Evolutionary conservation across 2,888 invertebrate genomes (phyloP).

Genomic region (Dioctria linearis): DNA sequence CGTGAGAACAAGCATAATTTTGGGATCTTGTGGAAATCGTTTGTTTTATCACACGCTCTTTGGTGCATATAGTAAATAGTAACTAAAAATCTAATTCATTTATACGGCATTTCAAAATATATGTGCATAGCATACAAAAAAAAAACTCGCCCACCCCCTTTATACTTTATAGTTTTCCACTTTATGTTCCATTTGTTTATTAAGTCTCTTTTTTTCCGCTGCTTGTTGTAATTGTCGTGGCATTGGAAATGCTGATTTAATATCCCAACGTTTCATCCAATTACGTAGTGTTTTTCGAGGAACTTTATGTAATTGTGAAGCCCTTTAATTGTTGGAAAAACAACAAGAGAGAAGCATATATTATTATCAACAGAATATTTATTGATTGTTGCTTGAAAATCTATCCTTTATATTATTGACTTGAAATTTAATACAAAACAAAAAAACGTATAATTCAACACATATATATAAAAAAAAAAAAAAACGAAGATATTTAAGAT

Average conservation of each 20-base stretch:
- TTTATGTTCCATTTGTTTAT: conserved; percentile 45
- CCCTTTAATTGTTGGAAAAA: conserved; percentile 66
- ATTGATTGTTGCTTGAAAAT: neutral
- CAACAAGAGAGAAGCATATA: neutral
- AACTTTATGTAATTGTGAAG: conserved; percentile 76
- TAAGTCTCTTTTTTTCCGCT: conserved; percentile 70
- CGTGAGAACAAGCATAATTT: too few species aligned
- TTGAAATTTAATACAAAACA: neutral
- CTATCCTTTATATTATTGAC: neutral
- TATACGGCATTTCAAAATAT: too few species aligned
- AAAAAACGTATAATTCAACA: too few species aligned
- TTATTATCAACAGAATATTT: neutral
- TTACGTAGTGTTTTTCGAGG: conserved; percentile 76
- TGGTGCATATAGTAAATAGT: too few species aligned
- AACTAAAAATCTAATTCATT: too few species aligned
- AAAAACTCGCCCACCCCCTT: neutral
- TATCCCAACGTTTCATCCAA: conserved; percentile 77
- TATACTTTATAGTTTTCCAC: conserved; percentile 29
- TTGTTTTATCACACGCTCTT: too few species aligned
- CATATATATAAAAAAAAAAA: too few species aligned
- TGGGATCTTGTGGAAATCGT: too few species aligned
- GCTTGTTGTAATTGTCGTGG: conserved; percentile 75
- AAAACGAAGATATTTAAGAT: too few species aligned
- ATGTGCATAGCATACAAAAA: neutral
- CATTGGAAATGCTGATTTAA: conserved; percentile 76